These are phyloP conservation scores for Magallana gigas DNA, from an alignment of 1,140 invertebrate species.

Conservation along the genomic window DNA sequence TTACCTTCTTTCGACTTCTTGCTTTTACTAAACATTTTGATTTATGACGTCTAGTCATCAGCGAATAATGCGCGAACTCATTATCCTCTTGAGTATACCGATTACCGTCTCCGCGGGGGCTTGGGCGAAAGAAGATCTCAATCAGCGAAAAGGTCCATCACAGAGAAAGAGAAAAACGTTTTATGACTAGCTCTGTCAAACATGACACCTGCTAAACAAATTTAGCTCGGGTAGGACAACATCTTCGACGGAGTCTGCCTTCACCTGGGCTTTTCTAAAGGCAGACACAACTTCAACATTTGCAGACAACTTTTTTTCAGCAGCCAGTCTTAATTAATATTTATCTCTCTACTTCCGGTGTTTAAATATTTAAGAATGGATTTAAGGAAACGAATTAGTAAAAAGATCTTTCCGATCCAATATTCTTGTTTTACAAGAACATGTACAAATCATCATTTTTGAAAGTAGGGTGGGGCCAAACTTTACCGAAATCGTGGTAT, in stretches of 20 bases:
- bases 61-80: neutral
- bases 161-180: neutral
- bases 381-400: neutral
- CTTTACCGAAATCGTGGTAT: too few species aligned
- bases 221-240: neutral
- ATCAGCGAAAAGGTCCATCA: constrained; percentile 10
- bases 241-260: neutral
- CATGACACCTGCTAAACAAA: neutral
- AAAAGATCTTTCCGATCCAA: too few species aligned
- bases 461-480: too few species aligned
- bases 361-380: constrained; percentile 36
- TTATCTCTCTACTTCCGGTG: constrained; percentile 58
- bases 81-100: neutral
- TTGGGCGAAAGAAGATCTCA: neutral
- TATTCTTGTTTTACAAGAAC: too few species aligned
- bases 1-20: constrained; percentile 45
- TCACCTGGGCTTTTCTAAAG: neutral
- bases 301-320: constrained; percentile 48
- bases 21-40: constrained; percentile 57
- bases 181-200: constrained; percentile 22
- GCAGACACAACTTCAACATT: constrained; percentile 24
- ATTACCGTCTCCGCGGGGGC: constrained; percentile 34
- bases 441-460: too few species aligned
- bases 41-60: constrained; percentile 15
- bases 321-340: constrained; percentile 55